Percentiles rank a stretch among this genome's conserved stretches.
These are phyloP conservation scores for Crypturellus tataupa DNA, from an alignment of 2,797 vertebrate species.

Conservation along the genomic window DNA sequence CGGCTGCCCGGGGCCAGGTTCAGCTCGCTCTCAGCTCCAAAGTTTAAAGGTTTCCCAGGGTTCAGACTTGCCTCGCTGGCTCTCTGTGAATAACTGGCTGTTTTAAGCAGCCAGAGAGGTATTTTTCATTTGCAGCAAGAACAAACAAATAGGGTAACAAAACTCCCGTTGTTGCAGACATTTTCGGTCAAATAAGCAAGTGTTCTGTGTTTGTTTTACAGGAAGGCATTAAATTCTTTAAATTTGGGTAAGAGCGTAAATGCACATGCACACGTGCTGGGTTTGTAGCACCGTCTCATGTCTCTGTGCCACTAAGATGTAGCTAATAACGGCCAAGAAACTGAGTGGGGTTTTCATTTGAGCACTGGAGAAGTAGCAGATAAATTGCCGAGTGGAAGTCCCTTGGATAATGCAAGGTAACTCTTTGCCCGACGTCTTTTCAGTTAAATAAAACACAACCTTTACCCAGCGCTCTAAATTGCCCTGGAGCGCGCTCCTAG, in stretches of 20 bases:
- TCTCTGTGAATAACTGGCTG: background rate
- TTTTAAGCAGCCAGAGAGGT: background rate
- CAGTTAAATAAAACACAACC: constrained; percentile 48
- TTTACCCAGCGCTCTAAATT: background rate
- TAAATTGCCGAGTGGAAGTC: background rate
- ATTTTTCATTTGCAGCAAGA: background rate
- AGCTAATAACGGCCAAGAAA: background rate
- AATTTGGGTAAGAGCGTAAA: background rate
- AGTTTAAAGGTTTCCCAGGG: constrained; percentile 30
- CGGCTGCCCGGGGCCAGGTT: background rate
- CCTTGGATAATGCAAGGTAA: background rate
- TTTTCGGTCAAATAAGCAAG: background rate
- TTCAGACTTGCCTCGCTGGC: background rate
- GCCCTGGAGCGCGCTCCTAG: constrained; percentile 22
- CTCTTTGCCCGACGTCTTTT: background rate
- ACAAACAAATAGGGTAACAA: background rate
- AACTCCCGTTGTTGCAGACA: background rate
- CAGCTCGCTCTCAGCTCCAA: background rate
- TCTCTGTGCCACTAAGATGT: background rate
- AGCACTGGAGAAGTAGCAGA: background rate
- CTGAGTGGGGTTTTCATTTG: background rate
- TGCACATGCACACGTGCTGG: accelerated
- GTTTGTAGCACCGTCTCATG: background rate
- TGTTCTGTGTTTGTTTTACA: background rate
- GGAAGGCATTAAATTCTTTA: background rate